These are phyloP conservation scores for Subanguina moxae DNA, from an alignment of 1,140 invertebrate species.

Conservation along the genomic window DNA sequence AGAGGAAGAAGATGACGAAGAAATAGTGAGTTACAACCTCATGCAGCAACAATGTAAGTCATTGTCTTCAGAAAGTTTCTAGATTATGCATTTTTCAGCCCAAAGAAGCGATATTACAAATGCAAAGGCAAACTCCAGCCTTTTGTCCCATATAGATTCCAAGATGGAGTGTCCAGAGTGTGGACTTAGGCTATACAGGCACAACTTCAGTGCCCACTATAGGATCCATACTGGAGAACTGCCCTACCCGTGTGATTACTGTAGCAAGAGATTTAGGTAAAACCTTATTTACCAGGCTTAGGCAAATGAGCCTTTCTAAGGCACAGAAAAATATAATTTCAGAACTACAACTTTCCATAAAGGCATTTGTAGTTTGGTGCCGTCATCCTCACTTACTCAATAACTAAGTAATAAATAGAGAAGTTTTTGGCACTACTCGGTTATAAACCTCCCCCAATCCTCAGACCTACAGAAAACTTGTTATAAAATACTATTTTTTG, in stretches of 20 bases:
- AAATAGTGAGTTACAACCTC: background rate
- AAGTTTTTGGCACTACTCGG: too few relatives aligned
- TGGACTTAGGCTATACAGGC: constrained; percentile 45
- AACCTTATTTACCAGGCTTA: too few relatives aligned
- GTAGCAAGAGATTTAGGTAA: constrained; percentile 55
- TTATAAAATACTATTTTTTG: background rate
- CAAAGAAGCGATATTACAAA: background rate
- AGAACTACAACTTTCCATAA: too few relatives aligned
- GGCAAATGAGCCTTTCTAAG: too few relatives aligned
- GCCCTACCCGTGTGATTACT: constrained; percentile 60
- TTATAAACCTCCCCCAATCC: too few relatives aligned
- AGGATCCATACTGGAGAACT: constrained; percentile 61
- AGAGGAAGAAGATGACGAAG: background rate
- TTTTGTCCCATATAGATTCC: constrained; percentile 17
- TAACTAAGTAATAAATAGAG: too few relatives aligned
- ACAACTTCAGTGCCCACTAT: constrained; percentile 55
- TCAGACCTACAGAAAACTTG: background rate
- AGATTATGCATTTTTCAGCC: constrained; percentile 2
- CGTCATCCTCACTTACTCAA: too few relatives aligned
- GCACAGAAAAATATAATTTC: too few relatives aligned
- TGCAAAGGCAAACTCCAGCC: background rate
- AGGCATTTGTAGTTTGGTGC: too few relatives aligned
- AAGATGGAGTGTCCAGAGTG: constrained; percentile 57
- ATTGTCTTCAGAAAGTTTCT: background rate
- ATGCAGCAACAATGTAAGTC: too few relatives aligned